Base-by-base conservation (phyloP, 2,113 vertebrate species). In the Pungitius pungitius region DNA sequence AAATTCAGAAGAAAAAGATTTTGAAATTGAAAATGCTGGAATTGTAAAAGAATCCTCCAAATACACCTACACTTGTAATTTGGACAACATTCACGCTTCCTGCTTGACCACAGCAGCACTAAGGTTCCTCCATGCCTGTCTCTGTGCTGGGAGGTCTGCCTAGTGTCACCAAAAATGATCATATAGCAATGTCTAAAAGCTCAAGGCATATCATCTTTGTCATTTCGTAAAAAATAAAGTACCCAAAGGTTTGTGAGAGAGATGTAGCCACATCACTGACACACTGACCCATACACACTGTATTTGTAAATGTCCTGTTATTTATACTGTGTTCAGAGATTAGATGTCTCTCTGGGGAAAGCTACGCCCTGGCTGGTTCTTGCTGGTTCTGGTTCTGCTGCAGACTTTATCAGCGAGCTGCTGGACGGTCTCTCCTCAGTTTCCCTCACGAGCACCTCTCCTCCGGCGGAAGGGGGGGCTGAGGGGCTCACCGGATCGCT, bases 311-410 rank as follows among this genome's bases (percentile, higher is more conserved):
- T 24, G 24, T 27, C 24, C 13, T 55, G 6, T 15, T 24, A 55
- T 9, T 55, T 2, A 24, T 17, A 42, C 4, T 51, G 56, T 55
- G 3, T 26, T 11, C 54, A 96, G 95, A 91, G 92, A 49, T 79
- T 96, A 47, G 93, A 94, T 18, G 66, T 87, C 0, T 96, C 95
- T 33, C 92, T 95, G 26, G 86, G 78, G 60, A 93, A 91, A 43
- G 69, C 84, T 30, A 95, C 90, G 0, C 95, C 96, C 43, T 96
- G 95, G 90, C 82, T 96, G 63, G 85, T 96, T 26, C 89, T 96
- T 51, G 90, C 90, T 0, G 94, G 95, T 14, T 95, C 96, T 0
- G 96, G 95, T 43, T 93, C 93, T 0, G 94, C 94, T 2, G 95
- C 95, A 0, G 95, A 96, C 80, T 91, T 95, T 55, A 85, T 96